Base-by-base conservation (phyloP, 2,113 vertebrate species). In the Saccopteryx leptura region DNA sequence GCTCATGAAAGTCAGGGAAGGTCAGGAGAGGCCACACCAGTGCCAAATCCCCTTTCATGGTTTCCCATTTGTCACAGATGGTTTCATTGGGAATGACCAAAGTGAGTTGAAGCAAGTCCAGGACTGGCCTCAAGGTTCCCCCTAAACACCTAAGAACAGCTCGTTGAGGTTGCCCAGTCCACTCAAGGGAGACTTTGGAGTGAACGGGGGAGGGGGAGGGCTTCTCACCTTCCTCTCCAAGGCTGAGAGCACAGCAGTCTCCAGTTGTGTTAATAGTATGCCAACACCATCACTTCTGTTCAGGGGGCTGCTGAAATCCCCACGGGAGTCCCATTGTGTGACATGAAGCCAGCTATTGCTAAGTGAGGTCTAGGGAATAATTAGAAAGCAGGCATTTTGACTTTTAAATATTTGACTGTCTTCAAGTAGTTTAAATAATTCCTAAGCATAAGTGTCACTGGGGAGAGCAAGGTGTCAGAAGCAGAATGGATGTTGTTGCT, bases 391-490 rank as follows among this genome's bases (percentile, higher is more conserved):
- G 79, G 88, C 5, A 83, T 96, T 93, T 83, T 97, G 91, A 97
- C 91, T 89, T 97, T 97, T 98, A 98, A 98, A 96, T 96, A 97
- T 46, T 17, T 87, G 72, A 91, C 69, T 31, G 48, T 88, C 21
- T 83, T 96, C 96, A 96, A 90, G 82, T 75, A 48, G 56, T 93
- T 87, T 94, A 91, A 97, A 91, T 94, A 71, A 98, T 98, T 98
- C 81, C 78, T 71, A 95, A 97, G 94, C 71, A 17, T 84, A 72
- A 94, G 74, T 48, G 26, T 95, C 82, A 19, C 76, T 63, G 93
- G 46, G 96, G 68, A 97, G 89, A 97, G 48, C 81, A 54, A 65
- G 65, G 94, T 97, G 88, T 95, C 97, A 97, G 83, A 68, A 28
- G 56, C 86, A 93, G 95, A 98, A 95, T 89, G 79, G n/a, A 97